Conservation (phyloP, 2,888 invertebrate genomes). For the Nemapogon koenigi region DNA sequence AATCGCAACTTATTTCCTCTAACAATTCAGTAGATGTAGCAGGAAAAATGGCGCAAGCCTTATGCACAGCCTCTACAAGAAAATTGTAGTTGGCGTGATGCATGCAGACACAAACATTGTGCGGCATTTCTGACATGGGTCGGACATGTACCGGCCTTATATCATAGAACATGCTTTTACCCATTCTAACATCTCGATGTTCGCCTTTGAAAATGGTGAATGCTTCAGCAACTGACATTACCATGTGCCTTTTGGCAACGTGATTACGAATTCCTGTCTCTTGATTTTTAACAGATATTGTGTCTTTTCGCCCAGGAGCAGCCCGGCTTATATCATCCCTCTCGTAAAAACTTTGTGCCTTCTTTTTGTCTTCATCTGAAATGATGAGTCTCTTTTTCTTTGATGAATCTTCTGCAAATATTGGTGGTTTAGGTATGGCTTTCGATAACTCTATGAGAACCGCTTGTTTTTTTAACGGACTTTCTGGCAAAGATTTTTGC, state of each 20-base stretch:
- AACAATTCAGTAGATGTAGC: conserved; percentile 3
- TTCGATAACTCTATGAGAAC: neutral
- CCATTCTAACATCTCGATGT: conserved; percentile 8
- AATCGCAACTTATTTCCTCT: conserved; percentile 7
- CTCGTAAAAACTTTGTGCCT: neutral
- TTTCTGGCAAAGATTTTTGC: neutral
- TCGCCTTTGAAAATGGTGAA: conserved; percentile 9
- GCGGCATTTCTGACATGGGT: conserved; percentile 9
- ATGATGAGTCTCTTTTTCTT: conserved; percentile 1
- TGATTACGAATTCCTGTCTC: conserved; percentile 7
- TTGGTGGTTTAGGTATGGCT: neutral
- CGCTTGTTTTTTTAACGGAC: conserved; percentile 4
- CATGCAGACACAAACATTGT: conserved; percentile 10
- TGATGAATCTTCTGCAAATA: neutral
- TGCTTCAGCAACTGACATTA: conserved; percentile 12
- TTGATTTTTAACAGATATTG: conserved; percentile 9
- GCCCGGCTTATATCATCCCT: conserved; percentile 12
- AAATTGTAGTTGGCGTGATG: conserved; percentile 9
- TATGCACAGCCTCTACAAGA: conserved; percentile 7
- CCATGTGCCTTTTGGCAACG: conserved; percentile 12
- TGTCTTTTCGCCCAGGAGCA: conserved; percentile 12
- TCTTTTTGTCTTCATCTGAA: neutral
- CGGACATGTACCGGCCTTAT: conserved; percentile 10
- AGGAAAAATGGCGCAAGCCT: neutral
- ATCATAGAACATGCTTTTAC: conserved; percentile 10